Conservation (phyloP, 2,888 invertebrate genomes). For the Scotopteryx bipunctaria region DNA sequence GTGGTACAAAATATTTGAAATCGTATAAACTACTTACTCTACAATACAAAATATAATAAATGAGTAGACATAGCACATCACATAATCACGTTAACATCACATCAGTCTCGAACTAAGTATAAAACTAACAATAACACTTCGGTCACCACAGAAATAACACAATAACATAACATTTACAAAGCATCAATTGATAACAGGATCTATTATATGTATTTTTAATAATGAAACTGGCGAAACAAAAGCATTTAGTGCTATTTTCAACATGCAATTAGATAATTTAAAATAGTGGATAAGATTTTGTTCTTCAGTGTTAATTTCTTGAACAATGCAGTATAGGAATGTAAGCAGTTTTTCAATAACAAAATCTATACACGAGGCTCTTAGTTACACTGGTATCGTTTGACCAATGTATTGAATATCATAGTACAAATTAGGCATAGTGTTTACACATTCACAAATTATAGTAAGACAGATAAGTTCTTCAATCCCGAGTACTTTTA, state of each 20-base stretch:
- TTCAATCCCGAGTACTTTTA: no score
- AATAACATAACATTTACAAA: constrained; percentile 8
- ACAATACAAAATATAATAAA: constrained; percentile 54
- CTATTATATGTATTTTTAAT: not conserved
- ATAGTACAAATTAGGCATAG: not conserved
- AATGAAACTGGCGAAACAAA: not conserved
- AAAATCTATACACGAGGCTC: not conserved
- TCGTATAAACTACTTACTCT: constrained; percentile 28
- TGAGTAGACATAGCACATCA: constrained; percentile 68
- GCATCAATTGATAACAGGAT: constrained; percentile 12
- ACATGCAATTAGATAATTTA: constrained; percentile 4
- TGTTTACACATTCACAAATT: no score
- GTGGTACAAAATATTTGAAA: constrained; percentile 34
- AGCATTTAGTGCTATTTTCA: not conserved
- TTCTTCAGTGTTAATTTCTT: not conserved
- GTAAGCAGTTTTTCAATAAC: not conserved
- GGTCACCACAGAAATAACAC: not conserved
- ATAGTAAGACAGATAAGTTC: no score
- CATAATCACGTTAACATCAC: constrained; percentile 57
- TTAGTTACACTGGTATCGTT: not conserved
- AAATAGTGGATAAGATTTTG: not conserved
- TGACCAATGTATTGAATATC: no score
- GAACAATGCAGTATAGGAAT: not conserved
- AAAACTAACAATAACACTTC: constrained; percentile 29
- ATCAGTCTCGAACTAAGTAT: constrained; percentile 64